These are phyloP conservation scores for Caradrina clavipalpis DNA, from an alignment of 2,888 invertebrate species.

Conservation along the genomic window DNA sequence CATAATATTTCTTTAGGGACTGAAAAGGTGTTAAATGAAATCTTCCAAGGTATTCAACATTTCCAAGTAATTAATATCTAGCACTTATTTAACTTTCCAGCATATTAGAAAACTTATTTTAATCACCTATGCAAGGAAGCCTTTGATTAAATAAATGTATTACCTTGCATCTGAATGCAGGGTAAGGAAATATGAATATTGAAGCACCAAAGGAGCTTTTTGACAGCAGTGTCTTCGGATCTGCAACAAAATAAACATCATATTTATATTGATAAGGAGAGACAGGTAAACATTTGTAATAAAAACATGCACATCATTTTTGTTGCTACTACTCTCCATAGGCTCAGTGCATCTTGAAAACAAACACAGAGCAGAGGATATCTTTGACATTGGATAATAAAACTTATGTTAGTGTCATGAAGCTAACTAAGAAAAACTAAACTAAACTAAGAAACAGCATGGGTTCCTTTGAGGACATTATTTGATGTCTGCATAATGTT, in stretches of 20 bases:
- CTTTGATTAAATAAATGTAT: slow-evolving; percentile 17
- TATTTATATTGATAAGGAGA: background rate
- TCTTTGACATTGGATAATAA: background rate
- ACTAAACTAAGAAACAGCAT: background rate
- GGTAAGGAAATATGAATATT: slow-evolving; percentile 57
- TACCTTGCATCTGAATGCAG: slow-evolving; percentile 68
- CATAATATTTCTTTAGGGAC: slow-evolving; percentile 22
- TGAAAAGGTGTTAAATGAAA: background rate
- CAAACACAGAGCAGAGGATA: background rate
- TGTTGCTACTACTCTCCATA: background rate
- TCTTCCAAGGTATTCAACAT: background rate
- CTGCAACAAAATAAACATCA: slow-evolving; percentile 54
- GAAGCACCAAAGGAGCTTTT: slow-evolving; percentile 61
- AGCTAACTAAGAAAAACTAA: no score
- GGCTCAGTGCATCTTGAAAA: background rate
- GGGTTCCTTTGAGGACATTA: background rate
- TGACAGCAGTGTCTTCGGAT: slow-evolving; percentile 42
- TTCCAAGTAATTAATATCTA: background rate
- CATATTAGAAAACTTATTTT: background rate
- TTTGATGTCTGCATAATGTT: background rate
- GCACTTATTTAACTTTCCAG: background rate
- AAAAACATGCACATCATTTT: background rate
- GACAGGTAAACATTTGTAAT: no score
- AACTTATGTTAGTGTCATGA: background rate
- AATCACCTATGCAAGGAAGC: slow-evolving; percentile 1